Evolutionary conservation across 2,113 vertebrate genomes (phyloP), one percentile per base, ranked within the genome.

Genomic region (Pteropus alecto): DNA sequence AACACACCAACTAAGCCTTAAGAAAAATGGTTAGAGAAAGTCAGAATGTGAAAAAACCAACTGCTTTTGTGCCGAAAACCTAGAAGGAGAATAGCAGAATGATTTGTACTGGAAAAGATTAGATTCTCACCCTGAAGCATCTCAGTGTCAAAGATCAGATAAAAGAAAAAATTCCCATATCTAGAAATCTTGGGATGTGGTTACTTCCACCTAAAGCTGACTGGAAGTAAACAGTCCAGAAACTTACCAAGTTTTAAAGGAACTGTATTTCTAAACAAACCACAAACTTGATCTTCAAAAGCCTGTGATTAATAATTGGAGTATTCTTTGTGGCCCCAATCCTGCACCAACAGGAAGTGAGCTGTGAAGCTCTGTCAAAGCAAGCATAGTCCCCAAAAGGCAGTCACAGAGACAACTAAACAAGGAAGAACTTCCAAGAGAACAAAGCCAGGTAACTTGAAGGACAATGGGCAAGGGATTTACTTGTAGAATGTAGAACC

Each of bases 211-310:
- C 26, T 86, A 43, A 96, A 95, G 60, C 48, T 83, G 30, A 92
- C 16, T 86, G 18, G 22, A 95, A 92, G 22, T 30, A 83, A 83
- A 90, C 2, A 96, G 63, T 68, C 43, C 12, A 92, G 67, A 89
- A 93, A 56, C 18, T 26, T 95, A 86, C 11, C 68, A 77, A 91
- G 8, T 86, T 92, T 87, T 68, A 24, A 94, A 79, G 28, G 33
- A 87, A 94, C 0, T 86, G 18, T 73, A 90, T 93, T 86, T 95
- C 77, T 86, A 92, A 93, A 96, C 38, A 81, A 86, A 68, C 28
- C n/a, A 83, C 1, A 73, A 93, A 65, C 30, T 21, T 90, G 68
- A 56, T 35, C 63, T 94, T 95, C 70, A 87, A 83, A 93, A 79
- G 60, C 58, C 86, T 60, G 19, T 26, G 56, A 78, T 0, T 83